Evolutionary conservation across 1,140 invertebrate species (phyloP).

Genomic region (Drosophila kurseongensis): DNA sequence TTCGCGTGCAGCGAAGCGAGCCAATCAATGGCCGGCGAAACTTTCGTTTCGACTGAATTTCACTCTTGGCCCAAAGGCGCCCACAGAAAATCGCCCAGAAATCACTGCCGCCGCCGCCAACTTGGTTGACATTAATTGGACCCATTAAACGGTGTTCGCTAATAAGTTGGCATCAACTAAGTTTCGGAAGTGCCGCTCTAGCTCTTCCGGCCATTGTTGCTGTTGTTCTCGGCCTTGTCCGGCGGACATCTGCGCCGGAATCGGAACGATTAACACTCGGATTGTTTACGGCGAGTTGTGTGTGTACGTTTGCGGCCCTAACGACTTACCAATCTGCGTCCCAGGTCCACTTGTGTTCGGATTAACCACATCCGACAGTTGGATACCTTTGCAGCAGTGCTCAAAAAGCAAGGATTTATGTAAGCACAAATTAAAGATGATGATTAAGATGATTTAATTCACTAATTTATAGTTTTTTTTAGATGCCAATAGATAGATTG

Average conservation of each 20-base stretch:
- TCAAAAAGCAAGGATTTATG: not conserved
- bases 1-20: conserved; percentile 65
- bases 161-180: conserved; percentile 68
- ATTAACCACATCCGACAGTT: conserved; percentile 3
- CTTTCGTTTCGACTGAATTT: conserved; percentile 68
- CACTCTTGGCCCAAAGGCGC: conserved; percentile 45
- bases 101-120: conserved; percentile 22
- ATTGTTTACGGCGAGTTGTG: conserved; percentile 45
- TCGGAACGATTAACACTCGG: conserved; percentile 71
- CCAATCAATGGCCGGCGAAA: conserved; percentile 68
- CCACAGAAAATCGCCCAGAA: conserved; percentile 10
- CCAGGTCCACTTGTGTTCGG: not conserved
- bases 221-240: conserved; percentile 63
- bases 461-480: too few relatives aligned
- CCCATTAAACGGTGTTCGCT: conserved; percentile 74
- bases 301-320: conserved; percentile 42
- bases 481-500: too few relatives aligned
- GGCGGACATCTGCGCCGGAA: conserved; percentile 56
- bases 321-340: conserved; percentile 33
- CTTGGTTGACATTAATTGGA: conserved; percentile 78
- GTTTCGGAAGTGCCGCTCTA: conserved; percentile 45
- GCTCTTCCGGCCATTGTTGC: conserved; percentile 13
- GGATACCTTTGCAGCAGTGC: conserved; percentile 10
- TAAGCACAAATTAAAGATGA: not conserved
- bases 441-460: too few relatives aligned